phyloP scores from a whole-genome alignment of 2,113 vertebrate genomes.

The Vicugna pacos region DNA sequence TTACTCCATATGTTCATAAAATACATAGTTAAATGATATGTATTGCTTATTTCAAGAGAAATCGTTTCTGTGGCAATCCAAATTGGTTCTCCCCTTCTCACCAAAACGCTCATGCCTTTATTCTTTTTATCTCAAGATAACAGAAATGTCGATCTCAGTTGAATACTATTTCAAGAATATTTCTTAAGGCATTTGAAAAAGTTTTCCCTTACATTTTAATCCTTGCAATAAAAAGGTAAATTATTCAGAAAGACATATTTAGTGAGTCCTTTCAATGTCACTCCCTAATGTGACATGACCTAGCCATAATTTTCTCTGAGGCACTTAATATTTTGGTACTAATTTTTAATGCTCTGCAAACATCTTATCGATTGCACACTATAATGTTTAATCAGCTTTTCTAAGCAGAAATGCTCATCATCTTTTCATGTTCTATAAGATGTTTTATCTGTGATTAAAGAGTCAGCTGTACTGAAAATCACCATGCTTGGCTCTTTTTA shows the following conservation, averaged over 20 bases:
- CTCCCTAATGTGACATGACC: conserved; percentile 35
- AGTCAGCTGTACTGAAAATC: conserved; percentile 65
- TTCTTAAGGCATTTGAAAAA: conserved; percentile 57
- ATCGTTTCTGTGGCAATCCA: neutral
- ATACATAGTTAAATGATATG: neutral
- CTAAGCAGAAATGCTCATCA: conserved; percentile 41
- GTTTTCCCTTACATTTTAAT: conserved; percentile 39
- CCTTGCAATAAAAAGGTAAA: conserved; percentile 48
- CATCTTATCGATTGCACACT: conserved; percentile 67
- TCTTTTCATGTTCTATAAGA: conserved; percentile 55
- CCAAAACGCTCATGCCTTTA: neutral
- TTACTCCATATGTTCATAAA: neutral
- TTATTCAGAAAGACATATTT: conserved; percentile 33
- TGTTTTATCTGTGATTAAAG: conserved; percentile 67
- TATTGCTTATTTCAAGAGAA: conserved; percentile 1
- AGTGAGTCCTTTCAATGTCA: conserved; percentile 55
- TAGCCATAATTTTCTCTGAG: conserved; percentile 60
- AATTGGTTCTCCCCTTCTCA: neutral
- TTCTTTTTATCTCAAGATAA: neutral
- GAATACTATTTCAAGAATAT: conserved; percentile 39
- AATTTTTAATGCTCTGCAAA: conserved; percentile 74
- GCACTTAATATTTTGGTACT: conserved; percentile 67
- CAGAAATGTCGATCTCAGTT: conserved; percentile 12
- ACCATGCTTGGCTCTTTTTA: conserved; percentile 30
- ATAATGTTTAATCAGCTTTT: conserved; percentile 76